phyloP scores from a whole-genome alignment of 2,888 invertebrate species.

The Teleiodes luculella region DNA sequence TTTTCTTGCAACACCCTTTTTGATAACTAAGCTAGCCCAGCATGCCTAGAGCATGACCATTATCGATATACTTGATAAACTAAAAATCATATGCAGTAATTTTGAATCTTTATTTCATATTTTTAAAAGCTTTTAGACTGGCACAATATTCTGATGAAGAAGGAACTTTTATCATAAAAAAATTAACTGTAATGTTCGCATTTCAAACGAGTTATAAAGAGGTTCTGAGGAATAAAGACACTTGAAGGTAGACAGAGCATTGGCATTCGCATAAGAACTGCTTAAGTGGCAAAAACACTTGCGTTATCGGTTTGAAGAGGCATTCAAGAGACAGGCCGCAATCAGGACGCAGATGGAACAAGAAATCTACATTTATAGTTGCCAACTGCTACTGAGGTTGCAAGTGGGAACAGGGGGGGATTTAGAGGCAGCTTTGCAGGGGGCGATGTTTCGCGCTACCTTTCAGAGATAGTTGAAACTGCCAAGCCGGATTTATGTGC shows the following conservation, averaged over 20 bases:
- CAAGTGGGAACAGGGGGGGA: background rate
- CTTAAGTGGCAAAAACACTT: constrained; percentile 14
- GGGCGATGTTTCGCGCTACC: background rate
- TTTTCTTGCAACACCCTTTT: constrained; percentile 16
- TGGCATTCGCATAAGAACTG: constrained; percentile 5
- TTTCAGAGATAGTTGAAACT: constrained; percentile 3
- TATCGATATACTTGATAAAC: background rate
- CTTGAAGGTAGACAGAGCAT: constrained; percentile 20
- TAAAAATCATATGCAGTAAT: background rate
- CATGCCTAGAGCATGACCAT: background rate
- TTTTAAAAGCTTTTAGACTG: background rate
- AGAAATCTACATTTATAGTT: constrained; percentile 30
- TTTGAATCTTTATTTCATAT: background rate
- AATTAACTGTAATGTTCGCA: background rate
- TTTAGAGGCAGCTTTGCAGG: background rate
- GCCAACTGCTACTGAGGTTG: background rate
- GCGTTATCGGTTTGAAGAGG: constrained; percentile 12
- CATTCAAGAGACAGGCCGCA: constrained; percentile 28
- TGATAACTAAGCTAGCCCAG: background rate
- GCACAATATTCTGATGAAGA: too few relatives aligned
- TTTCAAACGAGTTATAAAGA: background rate
- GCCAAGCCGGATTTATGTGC: constrained; percentile 1
- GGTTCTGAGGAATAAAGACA: constrained; percentile 5
- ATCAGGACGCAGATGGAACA: constrained; percentile 34
- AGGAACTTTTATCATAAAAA: background rate